Conservation (phyloP, 2,888 invertebrate species). For the Eristalis pertinax region DNA sequence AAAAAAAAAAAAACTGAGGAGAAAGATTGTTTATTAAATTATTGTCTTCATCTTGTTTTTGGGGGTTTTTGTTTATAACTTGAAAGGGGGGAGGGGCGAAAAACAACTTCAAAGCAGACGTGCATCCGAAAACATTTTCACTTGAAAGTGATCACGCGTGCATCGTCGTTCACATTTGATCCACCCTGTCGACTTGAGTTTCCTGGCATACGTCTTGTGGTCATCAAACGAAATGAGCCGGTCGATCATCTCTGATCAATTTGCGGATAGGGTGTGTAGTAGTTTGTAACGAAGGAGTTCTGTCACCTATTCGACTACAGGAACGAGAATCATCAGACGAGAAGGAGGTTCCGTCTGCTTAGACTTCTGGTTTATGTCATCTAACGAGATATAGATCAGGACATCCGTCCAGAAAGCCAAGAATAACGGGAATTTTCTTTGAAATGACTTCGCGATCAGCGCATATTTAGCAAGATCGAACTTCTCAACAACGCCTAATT, state of each 20-base stretch:
- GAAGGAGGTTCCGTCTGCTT: too few relatives aligned
- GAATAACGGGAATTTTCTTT: too few relatives aligned
- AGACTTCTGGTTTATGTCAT: too few relatives aligned
- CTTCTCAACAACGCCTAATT: too few relatives aligned
- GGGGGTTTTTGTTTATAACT: constrained; percentile 44
- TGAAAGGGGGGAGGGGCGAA: not conserved
- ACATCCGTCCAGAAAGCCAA: too few relatives aligned
- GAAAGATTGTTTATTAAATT: constrained; percentile 46
- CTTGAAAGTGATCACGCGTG: not conserved
- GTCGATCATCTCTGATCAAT: constrained; percentile 42
- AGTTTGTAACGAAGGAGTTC: too few relatives aligned
- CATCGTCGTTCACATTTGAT: constrained; percentile 5
- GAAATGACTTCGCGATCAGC: too few relatives aligned
- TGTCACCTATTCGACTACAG: too few relatives aligned
- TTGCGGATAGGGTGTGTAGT: too few relatives aligned
- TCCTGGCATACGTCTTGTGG: constrained; percentile 42
- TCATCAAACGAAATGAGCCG: not conserved
- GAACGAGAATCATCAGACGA: too few relatives aligned
- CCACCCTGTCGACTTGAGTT: constrained; percentile 47
- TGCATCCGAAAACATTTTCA: not conserved
- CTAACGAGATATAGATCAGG: too few relatives aligned
- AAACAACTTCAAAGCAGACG: not conserved
- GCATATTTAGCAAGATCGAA: too few relatives aligned
- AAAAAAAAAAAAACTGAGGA: not conserved
- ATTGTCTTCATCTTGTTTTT: constrained; percentile 21